Percentiles rank a stretch among this genome's conserved stretches.
Evolutionary conservation across 2,797 vertebrate genomes (phyloP).

Genomic region (Neostethus bicornis): DNA sequence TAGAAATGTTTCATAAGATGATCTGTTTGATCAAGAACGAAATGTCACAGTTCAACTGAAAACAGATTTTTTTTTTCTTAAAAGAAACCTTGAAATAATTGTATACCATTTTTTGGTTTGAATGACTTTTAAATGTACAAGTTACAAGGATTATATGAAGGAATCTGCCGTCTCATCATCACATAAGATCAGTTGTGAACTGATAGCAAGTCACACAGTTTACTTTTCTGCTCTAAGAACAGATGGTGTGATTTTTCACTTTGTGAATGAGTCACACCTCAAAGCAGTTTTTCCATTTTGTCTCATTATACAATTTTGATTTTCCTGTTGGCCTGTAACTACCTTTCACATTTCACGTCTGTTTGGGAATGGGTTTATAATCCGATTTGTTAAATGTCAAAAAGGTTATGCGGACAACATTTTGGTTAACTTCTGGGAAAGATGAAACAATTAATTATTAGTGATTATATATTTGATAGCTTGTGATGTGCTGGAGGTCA

Average conservation of each 20-base stretch:
- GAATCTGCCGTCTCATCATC: too few species aligned
- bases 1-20: too few species aligned
- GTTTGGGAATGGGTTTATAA: background rate
- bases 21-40: too few species aligned
- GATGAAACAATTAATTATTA: background rate
- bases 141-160: too few species aligned
- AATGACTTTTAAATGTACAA: too few species aligned
- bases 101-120: too few species aligned
- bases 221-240: background rate
- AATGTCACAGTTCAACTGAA: too few species aligned
- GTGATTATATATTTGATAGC: background rate
- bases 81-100: too few species aligned
- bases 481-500: background rate
- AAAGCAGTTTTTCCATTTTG: background rate
- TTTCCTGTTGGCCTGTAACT: background rate
- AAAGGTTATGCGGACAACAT: background rate
- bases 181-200: too few species aligned
- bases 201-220: background rate
- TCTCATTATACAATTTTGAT: background rate
- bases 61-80: too few species aligned
- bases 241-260: background rate
- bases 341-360: background rate
- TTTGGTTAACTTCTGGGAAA: background rate
- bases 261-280: background rate
- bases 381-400: background rate